Evolutionary conservation across 2,888 invertebrate species (phyloP).

Genomic region (Spilosoma lubricipeda): DNA sequence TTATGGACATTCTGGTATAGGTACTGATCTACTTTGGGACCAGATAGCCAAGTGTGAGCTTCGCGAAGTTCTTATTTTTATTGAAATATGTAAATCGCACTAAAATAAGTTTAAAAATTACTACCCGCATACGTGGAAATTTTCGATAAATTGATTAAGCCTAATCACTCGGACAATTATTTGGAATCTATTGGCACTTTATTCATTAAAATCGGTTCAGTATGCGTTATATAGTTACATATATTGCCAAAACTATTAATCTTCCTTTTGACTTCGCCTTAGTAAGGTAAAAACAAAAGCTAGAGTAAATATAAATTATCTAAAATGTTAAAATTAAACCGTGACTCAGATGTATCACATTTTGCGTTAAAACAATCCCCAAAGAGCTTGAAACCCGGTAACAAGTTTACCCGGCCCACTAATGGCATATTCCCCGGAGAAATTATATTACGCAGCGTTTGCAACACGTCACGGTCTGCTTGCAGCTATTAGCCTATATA

Average conservation of each 20-base stretch:
- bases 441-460: slow-evolving; percentile 7
- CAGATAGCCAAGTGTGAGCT: neutral
- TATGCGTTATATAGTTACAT: too few relatives aligned
- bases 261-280: too few relatives aligned
- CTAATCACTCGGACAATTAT: too few relatives aligned
- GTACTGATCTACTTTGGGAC: too few relatives aligned
- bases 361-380: neutral
- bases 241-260: too few relatives aligned
- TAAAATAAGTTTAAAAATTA: too few relatives aligned
- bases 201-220: too few relatives aligned
- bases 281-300: neutral
- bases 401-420: neutral
- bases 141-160: too few relatives aligned
- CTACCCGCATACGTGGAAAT: too few relatives aligned
- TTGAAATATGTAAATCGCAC: too few relatives aligned
- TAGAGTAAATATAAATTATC: neutral
- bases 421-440: slow-evolving; percentile 6
- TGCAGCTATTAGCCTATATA: neutral
- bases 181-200: too few relatives aligned
- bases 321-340: neutral
- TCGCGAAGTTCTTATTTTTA: neutral
- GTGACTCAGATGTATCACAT: neutral
- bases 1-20: too few relatives aligned
- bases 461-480: neutral
- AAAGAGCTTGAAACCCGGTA: neutral